These are phyloP conservation scores for Eulemur macaco DNA, from an alignment of 2,113 vertebrate species.

Conservation along the genomic window DNA sequence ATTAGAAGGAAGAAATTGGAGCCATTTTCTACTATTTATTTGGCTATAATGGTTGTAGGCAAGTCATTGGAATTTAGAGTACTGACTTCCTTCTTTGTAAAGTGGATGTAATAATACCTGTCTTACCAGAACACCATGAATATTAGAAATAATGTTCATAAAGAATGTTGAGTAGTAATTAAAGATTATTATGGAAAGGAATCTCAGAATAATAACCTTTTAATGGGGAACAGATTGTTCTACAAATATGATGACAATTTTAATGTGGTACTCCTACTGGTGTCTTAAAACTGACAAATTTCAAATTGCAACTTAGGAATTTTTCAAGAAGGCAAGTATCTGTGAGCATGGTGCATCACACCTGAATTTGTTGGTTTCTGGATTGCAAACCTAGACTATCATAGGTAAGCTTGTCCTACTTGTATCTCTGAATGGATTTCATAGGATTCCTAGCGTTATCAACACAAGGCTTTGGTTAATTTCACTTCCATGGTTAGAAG, in stretches of 20 bases:
- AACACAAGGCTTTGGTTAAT: not conserved
- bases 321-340: not conserved
- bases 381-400: not conserved
- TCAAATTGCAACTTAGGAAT: not conserved
- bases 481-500: not conserved
- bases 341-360: not conserved
- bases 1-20: not conserved
- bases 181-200: not conserved
- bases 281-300: slow-evolving; percentile 36
- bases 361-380: slow-evolving; percentile 11
- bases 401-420: not conserved
- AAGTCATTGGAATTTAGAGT: slow-evolving; percentile 16
- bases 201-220: slow-evolving; percentile 21
- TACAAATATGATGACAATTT: slow-evolving; percentile 16
- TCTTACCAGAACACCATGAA: not conserved
- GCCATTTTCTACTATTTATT: not conserved
- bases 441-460: not conserved
- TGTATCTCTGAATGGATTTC: not conserved
- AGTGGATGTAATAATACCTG: not conserved
- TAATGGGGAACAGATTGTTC: not conserved
- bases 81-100: slow-evolving; percentile 24
- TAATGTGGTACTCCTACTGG: not conserved
- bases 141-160: not conserved
- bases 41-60: not conserved
- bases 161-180: not conserved